Conservation (phyloP, 2,797 vertebrate species). For the Eremophila alpestris region DNA sequence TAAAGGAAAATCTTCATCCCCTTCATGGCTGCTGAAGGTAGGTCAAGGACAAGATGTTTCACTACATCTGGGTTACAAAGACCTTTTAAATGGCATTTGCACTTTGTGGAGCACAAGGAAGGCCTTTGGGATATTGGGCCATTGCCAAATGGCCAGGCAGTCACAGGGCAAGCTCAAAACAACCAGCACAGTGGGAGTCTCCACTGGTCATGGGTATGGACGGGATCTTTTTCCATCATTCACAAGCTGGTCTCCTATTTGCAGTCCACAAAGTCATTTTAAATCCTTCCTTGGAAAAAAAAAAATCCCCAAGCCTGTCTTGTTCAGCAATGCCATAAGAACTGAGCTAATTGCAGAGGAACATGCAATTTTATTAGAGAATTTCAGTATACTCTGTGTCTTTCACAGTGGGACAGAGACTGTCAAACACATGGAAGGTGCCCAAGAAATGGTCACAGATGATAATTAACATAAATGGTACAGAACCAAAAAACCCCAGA, state of each 20-base stretch:
- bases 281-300: background rate
- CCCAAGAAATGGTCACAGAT: slow-evolving; percentile 1
- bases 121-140: background rate
- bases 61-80: background rate
- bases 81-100: background rate
- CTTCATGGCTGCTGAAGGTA: background rate
- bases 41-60: background rate
- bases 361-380: background rate
- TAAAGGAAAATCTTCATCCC: background rate
- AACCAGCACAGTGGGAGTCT: background rate
- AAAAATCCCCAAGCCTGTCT: background rate
- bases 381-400: background rate
- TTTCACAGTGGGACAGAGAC: background rate
- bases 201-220: background rate
- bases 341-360: background rate
- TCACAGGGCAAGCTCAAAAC: background rate
- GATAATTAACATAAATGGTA: background rate
- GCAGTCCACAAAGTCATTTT: background rate
- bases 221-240: background rate
- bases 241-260: background rate
- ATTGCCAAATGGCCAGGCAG: background rate
- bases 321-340: background rate
- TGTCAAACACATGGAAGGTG: background rate
- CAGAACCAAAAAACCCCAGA: background rate
- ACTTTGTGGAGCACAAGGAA: background rate